phyloP scores from a whole-genome alignment of 30 jellyfish, hydroid and myxozoan genomes.

The Chironex yamaguchii region DNA sequence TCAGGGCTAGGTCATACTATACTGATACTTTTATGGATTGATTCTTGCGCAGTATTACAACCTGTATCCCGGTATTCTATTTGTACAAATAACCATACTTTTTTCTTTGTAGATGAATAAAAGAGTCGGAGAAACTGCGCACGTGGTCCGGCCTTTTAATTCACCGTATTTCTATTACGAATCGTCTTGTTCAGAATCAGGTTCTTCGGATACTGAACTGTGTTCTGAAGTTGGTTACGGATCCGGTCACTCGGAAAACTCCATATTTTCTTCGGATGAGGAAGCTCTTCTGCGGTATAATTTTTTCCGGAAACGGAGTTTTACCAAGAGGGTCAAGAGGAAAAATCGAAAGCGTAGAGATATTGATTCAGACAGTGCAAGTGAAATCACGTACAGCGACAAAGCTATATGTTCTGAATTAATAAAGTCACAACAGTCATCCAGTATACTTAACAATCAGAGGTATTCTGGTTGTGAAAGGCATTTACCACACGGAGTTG shows the following conservation, averaged over 20 bases:
- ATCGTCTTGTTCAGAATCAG: background rate
- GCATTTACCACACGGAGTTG: background rate
- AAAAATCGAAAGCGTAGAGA: slow-evolving; percentile 65
- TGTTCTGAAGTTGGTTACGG: slow-evolving; percentile 74
- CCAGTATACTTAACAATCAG: background rate
- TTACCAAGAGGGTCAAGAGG: slow-evolving; percentile 58
- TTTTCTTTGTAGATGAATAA: background rate
- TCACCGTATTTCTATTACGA: no score
- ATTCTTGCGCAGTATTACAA: no score
- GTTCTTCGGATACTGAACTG: slow-evolving; percentile 67
- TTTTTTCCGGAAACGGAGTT: slow-evolving; percentile 49
- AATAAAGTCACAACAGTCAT: slow-evolving; percentile 35
- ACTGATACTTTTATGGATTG: background rate
- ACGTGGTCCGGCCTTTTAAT: no score
- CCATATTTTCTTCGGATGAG: slow-evolving; percentile 61
- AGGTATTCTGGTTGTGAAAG: no score
- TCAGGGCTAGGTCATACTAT: no score
- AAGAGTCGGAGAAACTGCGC: no score
- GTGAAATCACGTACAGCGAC: slow-evolving; percentile 54
- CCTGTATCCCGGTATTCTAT: no score
- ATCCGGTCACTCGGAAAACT: slow-evolving; percentile 69
- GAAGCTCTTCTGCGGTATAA: slow-evolving; percentile 22
- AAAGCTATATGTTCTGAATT: slow-evolving; percentile 23
- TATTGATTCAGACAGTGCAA: slow-evolving; percentile 73
- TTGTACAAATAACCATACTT: no score